Conservation (phyloP, 2,797 vertebrate genomes). For the Onychomys arenicola region DNA sequence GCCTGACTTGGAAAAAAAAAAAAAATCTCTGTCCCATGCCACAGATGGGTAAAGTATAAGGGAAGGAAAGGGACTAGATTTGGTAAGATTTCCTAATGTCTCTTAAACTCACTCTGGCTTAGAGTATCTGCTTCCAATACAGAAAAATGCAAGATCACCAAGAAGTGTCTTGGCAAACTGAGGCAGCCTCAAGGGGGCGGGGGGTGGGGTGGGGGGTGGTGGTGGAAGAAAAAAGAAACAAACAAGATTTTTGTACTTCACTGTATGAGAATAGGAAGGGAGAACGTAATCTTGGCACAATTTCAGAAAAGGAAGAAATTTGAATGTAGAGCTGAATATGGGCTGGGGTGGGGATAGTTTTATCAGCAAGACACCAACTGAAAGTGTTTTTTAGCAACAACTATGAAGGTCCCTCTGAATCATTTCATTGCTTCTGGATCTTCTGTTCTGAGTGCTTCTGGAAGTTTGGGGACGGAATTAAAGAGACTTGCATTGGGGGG, state of each 20-base stretch:
- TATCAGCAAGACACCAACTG: neutral
- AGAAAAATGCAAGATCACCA: slow-evolving; percentile 15
- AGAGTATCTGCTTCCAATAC: neutral
- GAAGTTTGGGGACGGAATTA: neutral
- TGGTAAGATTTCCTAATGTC: neutral
- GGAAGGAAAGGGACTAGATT: neutral
- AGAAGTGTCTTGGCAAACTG: slow-evolving; percentile 45
- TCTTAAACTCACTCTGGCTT: neutral
- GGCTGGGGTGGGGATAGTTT: neutral
- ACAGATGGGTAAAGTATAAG: neutral
- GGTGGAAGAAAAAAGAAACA: neutral
- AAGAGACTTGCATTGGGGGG: neutral
- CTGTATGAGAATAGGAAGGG: neutral
- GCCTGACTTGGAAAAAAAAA: slow-evolving; percentile 1
- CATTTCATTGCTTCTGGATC: neutral
- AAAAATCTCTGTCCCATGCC: neutral
- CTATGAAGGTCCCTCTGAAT: neutral
- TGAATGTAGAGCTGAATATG: neutral
- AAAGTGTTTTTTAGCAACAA: neutral
- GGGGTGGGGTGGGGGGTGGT: too few relatives aligned
- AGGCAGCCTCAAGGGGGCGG: neutral
- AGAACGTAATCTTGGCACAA: neutral
- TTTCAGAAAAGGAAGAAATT: slow-evolving; percentile 44
- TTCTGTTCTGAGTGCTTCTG: slow-evolving; percentile 13
- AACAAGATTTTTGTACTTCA: neutral